phyloP scores from a whole-genome alignment of 2,797 vertebrate species.

The Perodicticus potto region DNA sequence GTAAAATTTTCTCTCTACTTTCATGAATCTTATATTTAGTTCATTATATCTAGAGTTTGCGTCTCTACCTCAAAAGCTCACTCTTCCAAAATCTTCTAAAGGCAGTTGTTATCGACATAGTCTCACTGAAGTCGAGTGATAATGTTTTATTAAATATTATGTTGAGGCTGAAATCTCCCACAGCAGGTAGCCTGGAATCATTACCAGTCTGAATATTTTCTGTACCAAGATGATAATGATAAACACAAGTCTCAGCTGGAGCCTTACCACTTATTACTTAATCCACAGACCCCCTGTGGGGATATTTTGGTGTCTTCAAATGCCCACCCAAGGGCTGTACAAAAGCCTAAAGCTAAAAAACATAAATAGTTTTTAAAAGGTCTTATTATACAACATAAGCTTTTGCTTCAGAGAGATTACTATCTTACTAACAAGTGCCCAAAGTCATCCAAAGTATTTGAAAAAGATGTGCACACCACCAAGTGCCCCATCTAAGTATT shows the following conservation, averaged over 20 bases:
- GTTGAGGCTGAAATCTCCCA: constrained; percentile 85
- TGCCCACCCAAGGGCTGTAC: constrained; percentile 84
- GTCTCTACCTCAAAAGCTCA: constrained; percentile 70
- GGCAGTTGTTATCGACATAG: constrained; percentile 81
- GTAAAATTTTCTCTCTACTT: constrained; percentile 75
- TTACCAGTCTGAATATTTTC: constrained; percentile 88
- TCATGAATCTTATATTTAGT: constrained; percentile 79
- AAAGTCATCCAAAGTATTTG: constrained; percentile 67
- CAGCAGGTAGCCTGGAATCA: constrained; percentile 87
- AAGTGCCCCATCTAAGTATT: constrained; percentile 61
- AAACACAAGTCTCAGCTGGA: constrained; percentile 83
- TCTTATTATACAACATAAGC: constrained; percentile 82
- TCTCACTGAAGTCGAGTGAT: constrained; percentile 82
- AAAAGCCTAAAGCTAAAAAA: constrained; percentile 85
- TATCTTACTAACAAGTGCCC: constrained; percentile 82
- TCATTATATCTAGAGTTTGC: constrained; percentile 81
- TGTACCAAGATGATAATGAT: constrained; percentile 86
- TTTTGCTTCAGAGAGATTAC: constrained; percentile 76
- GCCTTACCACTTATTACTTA: constrained; percentile 84
- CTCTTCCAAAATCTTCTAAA: constrained; percentile 81
- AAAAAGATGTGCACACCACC: constrained; percentile 65
- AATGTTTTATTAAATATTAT: constrained; percentile 89
- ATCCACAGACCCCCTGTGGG: constrained; percentile 80
- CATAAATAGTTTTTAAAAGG: constrained; percentile 83
- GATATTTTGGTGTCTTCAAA: constrained; percentile 86